Percentiles rank a stretch among this genome's conserved stretches.
phyloP scores from a whole-genome alignment of 2,888 invertebrate species.

The Synergus itoensis region DNA sequence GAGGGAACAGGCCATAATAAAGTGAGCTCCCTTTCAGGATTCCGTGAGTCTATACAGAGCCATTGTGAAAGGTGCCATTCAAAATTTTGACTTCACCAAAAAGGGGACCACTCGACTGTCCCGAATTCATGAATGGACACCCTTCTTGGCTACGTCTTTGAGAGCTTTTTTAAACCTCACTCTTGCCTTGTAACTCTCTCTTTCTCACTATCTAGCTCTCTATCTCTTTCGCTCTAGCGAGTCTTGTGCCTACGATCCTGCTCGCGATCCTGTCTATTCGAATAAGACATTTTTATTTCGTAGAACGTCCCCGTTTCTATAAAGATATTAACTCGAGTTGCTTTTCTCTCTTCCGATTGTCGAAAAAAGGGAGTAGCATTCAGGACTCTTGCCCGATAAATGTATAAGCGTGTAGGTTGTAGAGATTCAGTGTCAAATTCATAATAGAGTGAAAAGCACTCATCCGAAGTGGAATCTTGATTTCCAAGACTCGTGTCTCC shows the following conservation, averaged over 20 bases:
- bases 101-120: conserved; percentile 63
- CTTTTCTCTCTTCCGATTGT: conserved; percentile 37
- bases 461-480: conserved; percentile 29
- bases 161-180: conserved; percentile 28
- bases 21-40: conserved; percentile 45
- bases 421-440: conserved; percentile 36
- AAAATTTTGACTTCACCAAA: conserved; percentile 58
- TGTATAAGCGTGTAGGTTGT: conserved; percentile 38
- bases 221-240: conserved; percentile 43
- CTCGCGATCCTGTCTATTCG: conserved; percentile 39
- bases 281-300: conserved; percentile 54
- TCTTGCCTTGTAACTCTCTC: conserved; percentile 39
- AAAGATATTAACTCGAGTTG: conserved; percentile 56
- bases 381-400: conserved; percentile 22
- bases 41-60: conserved; percentile 53
- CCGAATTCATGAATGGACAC: conserved; percentile 60
- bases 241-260: conserved; percentile 40
- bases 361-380: conserved; percentile 38
- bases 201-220: conserved; percentile 22
- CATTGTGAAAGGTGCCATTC: conserved; percentile 62
- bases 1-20: conserved; percentile 61
- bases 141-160: conserved; percentile 48
- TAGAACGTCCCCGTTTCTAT: conserved; percentile 47
- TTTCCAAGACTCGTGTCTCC: conserved; percentile 25
- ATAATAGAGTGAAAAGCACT: conserved; percentile 35